Evolutionary conservation across 1,140 invertebrate species (phyloP).

Genomic region (Polypedilum pembai): DNA sequence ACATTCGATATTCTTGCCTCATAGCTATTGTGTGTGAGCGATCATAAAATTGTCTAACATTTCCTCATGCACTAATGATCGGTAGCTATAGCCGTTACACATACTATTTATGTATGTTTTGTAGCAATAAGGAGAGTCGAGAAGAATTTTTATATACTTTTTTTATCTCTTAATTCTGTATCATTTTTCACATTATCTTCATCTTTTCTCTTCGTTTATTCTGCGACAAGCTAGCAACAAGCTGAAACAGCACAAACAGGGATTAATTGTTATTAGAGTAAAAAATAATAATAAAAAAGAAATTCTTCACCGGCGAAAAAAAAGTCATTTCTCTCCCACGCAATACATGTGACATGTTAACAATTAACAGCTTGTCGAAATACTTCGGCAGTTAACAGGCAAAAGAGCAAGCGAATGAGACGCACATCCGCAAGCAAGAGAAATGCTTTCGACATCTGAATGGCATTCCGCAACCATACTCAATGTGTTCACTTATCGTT

Average conservation of each 20-base stretch:
- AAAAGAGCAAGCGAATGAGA: slow-evolving; percentile 4
- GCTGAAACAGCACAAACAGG: too few species aligned
- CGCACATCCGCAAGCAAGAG: not conserved
- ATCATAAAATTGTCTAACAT: not conserved
- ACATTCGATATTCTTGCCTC: not conserved
- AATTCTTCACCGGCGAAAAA: not conserved
- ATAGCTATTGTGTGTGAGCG: not conserved
- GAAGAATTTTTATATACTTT: too few species aligned
- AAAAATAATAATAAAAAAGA: not conserved
- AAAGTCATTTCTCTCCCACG: not conserved
- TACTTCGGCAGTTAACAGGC: not conserved
- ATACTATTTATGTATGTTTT: too few species aligned
- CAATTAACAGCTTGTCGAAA: slow-evolving; percentile 17
- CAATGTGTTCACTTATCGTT: not conserved
- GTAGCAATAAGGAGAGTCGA: too few species aligned
- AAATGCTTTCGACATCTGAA: not conserved
- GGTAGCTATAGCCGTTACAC: too few species aligned
- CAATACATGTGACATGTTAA: not conserved
- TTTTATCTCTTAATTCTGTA: too few species aligned
- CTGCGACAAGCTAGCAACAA: too few species aligned
- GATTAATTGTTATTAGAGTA: too few species aligned
- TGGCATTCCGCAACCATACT: not conserved
- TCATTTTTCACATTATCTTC: too few species aligned
- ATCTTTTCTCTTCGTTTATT: too few species aligned
- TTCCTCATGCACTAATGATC: too few species aligned